Percentiles rank a stretch among this genome's conserved stretches.
Conservation (phyloP, 1,140 invertebrate species). For the Drosophila ogumai region DNA sequence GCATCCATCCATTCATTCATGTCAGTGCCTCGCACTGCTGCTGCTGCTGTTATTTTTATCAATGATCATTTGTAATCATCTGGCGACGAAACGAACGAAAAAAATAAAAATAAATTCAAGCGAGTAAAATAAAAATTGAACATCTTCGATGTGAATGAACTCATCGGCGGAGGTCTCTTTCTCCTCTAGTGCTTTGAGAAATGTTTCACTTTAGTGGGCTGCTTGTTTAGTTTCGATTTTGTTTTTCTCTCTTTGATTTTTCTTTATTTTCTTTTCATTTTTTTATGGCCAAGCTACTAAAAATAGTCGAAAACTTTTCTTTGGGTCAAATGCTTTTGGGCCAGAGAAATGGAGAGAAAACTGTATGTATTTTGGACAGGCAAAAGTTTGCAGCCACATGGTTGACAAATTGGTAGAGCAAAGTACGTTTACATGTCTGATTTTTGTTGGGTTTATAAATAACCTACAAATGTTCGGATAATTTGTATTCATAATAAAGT, state of each 20-base stretch:
- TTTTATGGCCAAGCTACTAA: conserved; percentile 38
- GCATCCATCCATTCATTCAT: conserved; percentile 59
- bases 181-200: conserved; percentile 20
- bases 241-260: conserved; percentile 20
- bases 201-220: conserved; percentile 40
- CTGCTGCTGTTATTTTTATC: conserved; percentile 63
- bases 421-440: conserved; percentile 19
- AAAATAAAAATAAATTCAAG: conserved; percentile 14
- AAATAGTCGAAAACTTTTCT: conserved; percentile 54
- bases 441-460: conserved; percentile 2
- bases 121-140: conserved; percentile 55
- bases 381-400: conserved; percentile 30
- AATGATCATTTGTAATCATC: conserved; percentile 69
- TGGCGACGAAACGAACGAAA: conserved; percentile 40
- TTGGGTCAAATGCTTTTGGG: conserved; percentile 55
- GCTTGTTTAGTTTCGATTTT: conserved; percentile 47
- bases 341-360: conserved; percentile 9
- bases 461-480: not conserved
- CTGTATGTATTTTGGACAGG: not conserved
- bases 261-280: conserved; percentile 19
- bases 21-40: conserved; percentile 22
- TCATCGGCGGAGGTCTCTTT: conserved; percentile 30
- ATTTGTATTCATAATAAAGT: not conserved
- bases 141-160: conserved; percentile 67
- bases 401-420: conserved; percentile 20